Evolutionary conservation across 2,113 vertebrate genomes (phyloP).

Genomic region (Vulpes vulpes): DNA sequence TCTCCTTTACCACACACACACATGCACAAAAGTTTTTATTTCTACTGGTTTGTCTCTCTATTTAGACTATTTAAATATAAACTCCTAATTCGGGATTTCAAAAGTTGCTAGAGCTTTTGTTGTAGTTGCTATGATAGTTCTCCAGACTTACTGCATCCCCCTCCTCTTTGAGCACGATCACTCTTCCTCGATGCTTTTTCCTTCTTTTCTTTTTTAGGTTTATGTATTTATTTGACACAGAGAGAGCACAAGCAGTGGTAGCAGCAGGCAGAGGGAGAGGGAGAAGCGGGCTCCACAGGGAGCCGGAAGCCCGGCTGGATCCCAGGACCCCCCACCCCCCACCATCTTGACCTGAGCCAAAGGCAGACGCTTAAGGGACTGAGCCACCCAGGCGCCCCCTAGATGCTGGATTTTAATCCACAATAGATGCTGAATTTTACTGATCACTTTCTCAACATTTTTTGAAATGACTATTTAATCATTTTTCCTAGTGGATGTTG

Average conservation of each 20-base stretch:
- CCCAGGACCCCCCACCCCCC: too few relatives aligned
- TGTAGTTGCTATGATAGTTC: neutral
- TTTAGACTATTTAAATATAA: neutral
- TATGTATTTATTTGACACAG: too few relatives aligned
- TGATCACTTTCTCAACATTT: neutral
- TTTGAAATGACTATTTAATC: neutral
- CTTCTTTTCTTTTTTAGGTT: neutral
- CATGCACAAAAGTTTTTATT: neutral
- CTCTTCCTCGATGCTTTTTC: neutral
- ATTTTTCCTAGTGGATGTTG: neutral
- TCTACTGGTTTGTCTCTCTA: neutral
- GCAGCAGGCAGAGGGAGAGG: too few relatives aligned
- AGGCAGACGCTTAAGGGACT: too few relatives aligned
- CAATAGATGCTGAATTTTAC: neutral
- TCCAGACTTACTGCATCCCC: neutral
- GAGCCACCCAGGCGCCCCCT: too few relatives aligned
- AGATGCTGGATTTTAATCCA: neutral
- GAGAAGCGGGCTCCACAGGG: too few relatives aligned
- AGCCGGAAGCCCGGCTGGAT: too few relatives aligned
- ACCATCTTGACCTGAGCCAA: too few relatives aligned
- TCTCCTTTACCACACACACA: neutral
- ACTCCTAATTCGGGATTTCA: neutral
- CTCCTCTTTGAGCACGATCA: neutral
- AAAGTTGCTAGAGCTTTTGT: neutral
- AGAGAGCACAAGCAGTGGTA: too few relatives aligned